phyloP scores from a whole-genome alignment of 2,113 vertebrate species.

The Falcunculus frontatus region DNA sequence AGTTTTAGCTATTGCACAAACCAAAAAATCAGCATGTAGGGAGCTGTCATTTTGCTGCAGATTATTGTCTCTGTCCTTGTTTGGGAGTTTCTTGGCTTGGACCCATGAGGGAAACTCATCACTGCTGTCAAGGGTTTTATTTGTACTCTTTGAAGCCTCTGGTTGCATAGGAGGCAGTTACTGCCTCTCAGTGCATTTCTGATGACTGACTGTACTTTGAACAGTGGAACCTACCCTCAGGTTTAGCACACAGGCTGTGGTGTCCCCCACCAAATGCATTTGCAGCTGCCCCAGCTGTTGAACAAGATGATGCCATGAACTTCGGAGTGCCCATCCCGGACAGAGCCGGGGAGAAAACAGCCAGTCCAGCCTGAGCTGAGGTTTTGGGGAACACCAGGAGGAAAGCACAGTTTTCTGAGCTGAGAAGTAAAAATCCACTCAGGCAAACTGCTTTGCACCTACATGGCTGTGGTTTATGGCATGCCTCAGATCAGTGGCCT shows the following conservation, averaged over 20 bases:
- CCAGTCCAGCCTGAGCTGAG: background rate
- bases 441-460: background rate
- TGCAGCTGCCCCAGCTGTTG: background rate
- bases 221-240: background rate
- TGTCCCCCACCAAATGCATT: background rate
- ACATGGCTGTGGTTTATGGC: background rate
- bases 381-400: background rate
- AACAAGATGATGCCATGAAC: too few relatives aligned
- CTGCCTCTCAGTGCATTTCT: background rate
- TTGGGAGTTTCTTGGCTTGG: background rate
- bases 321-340: rapidly evolving
- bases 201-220: background rate
- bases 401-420: background rate
- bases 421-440: background rate
- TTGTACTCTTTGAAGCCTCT: background rate
- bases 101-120: background rate
- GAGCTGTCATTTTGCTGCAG: background rate
- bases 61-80: background rate
- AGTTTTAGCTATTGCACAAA: background rate
- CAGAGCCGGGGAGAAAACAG: background rate
- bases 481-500: background rate
- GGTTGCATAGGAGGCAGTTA: background rate
- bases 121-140: background rate
- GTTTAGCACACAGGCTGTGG: background rate
- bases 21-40: background rate